Percentiles rank a stretch among this genome's conserved stretches.
Evolutionary conservation across 2,113 vertebrate species (phyloP).

Genomic region (Capreolus pygargus): DNA sequence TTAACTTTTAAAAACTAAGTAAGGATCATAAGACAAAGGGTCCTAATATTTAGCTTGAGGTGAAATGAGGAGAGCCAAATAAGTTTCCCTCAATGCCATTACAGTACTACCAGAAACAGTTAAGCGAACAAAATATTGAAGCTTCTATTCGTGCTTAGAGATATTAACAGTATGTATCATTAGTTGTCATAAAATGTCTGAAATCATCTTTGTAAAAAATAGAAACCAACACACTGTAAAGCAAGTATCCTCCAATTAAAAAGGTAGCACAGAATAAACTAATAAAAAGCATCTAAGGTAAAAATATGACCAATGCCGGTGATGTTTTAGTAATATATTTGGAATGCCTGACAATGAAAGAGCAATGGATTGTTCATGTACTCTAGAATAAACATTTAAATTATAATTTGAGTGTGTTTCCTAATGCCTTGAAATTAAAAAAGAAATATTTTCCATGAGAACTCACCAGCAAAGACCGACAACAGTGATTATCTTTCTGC

Average conservation of each 20-base stretch:
- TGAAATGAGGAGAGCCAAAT: constrained; percentile 11
- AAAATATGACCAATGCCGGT: neutral
- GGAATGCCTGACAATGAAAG: constrained; percentile 25
- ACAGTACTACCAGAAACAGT: neutral
- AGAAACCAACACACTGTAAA: neutral
- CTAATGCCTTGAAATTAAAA: constrained; percentile 40
- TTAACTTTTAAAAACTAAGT: constrained; percentile 37
- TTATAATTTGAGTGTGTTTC: constrained; percentile 38
- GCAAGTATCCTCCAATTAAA: neutral
- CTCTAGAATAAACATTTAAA: constrained; percentile 40
- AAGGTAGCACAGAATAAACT: neutral
- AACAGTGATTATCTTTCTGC: constrained; percentile 52
- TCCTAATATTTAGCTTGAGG: neutral
- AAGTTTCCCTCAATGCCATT: neutral
- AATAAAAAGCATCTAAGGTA: neutral
- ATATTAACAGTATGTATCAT: neutral
- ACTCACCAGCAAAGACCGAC: constrained; percentile 37
- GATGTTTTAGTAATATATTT: constrained; percentile 40
- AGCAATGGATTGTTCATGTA: neutral
- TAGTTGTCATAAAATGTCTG: constrained; percentile 24
- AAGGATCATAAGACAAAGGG: neutral
- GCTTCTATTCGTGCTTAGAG: constrained; percentile 18
- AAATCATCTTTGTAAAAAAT: neutral
- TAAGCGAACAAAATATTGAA: neutral
- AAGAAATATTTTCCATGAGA: constrained; percentile 26